Percentiles rank a stretch among this genome's conserved stretches.
Evolutionary conservation across 2,888 invertebrate genomes (phyloP).

Genomic region (Hesperia comma): DNA sequence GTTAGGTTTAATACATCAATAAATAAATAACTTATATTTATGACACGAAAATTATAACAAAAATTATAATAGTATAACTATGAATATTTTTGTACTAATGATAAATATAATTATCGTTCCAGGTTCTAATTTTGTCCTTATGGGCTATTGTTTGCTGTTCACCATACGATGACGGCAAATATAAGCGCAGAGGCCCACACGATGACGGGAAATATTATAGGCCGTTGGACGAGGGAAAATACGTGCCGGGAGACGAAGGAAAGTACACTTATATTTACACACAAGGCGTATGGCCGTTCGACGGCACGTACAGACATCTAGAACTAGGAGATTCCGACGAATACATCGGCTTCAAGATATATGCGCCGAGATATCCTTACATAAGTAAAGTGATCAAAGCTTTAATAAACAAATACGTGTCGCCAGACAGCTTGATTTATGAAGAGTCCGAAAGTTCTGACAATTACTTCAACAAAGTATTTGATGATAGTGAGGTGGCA

Average conservation of each 20-base stretch:
- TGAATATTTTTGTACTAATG: neutral
- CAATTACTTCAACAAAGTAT: constrained; percentile 60
- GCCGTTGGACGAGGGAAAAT: constrained; percentile 77
- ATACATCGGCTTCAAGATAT: constrained; percentile 65
- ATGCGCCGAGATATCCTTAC: constrained; percentile 71
- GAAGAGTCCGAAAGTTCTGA: constrained; percentile 57
- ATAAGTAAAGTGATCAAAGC: constrained; percentile 66
- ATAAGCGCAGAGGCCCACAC: constrained; percentile 58
- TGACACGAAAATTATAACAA: too few species aligned
- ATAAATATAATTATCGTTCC: constrained; percentile 47
- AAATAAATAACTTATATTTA: too few species aligned
- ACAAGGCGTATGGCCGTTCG: constrained; percentile 47
- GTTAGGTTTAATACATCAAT: too few species aligned
- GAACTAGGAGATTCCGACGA: constrained; percentile 52
- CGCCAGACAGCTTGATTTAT: constrained; percentile 55
- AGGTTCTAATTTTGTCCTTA: constrained; percentile 58
- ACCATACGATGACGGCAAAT: constrained; percentile 64
- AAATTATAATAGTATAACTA: too few species aligned
- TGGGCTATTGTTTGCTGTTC: constrained; percentile 57
- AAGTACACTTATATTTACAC: constrained; percentile 49
- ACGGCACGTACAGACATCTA: constrained; percentile 48
- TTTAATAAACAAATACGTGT: constrained; percentile 66
- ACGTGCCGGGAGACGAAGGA: constrained; percentile 71
- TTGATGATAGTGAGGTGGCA: constrained; percentile 62
- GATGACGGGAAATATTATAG: constrained; percentile 77